These are phyloP conservation scores for Staurois parvus DNA, from an alignment of 2,797 vertebrate genomes.

Conservation along the genomic window DNA sequence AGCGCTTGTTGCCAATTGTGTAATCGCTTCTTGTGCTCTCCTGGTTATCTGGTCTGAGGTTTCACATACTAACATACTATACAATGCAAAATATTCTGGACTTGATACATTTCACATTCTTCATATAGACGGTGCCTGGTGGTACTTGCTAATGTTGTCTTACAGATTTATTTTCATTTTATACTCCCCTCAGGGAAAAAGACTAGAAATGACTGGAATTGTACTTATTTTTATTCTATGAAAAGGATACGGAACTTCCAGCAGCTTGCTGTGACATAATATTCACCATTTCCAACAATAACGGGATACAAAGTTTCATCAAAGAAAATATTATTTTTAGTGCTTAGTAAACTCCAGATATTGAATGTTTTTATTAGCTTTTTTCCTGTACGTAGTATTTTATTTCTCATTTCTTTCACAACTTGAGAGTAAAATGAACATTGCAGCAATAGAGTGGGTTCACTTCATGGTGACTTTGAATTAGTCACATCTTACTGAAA, in stretches of 20 bases:
- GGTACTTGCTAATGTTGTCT: not conserved
- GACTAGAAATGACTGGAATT: not conserved
- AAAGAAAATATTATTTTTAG: too few relatives aligned
- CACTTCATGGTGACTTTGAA: not conserved
- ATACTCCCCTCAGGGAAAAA: not conserved
- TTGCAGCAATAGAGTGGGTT: not conserved
- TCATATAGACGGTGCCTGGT: conserved; percentile 5
- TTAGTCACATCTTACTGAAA: not conserved
- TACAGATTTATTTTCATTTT: not conserved
- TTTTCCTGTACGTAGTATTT: not conserved
- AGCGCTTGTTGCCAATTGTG: not conserved
- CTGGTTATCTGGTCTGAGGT: too few relatives aligned
- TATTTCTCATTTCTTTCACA: not conserved
- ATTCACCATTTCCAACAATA: too few relatives aligned
- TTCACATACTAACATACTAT: too few relatives aligned
- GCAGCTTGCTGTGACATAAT: too few relatives aligned
- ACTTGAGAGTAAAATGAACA: not conserved
- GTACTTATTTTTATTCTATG: not conserved
- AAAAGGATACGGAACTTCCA: too few relatives aligned
- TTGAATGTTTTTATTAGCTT: not conserved
- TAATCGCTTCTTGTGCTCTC: not conserved
- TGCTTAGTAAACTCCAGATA: too few relatives aligned
- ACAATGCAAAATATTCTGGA: too few relatives aligned
- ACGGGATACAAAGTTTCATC: too few relatives aligned
- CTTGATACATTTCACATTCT: not conserved